Evolutionary conservation across 2,113 vertebrate genomes (phyloP).

Genomic region (Vulpes ferrilata): DNA sequence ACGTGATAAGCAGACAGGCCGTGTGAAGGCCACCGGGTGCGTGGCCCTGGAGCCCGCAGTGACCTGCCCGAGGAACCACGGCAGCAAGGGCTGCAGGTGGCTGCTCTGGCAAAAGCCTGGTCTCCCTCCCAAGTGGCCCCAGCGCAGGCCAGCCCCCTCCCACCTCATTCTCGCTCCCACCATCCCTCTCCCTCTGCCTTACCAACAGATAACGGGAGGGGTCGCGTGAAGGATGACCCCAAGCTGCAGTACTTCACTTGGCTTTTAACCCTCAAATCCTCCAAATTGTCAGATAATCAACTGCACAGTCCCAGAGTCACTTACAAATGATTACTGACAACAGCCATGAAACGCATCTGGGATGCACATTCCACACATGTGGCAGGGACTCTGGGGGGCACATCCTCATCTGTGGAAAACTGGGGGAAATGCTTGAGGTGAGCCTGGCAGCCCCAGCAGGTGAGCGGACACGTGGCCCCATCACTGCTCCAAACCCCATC

Average conservation of each 20-base stretch:
- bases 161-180: background rate
- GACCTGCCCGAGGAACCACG: background rate
- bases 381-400: background rate
- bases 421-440: background rate
- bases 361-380: background rate
- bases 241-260: background rate
- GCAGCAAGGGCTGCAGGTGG: too few species aligned
- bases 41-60: background rate
- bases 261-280: background rate
- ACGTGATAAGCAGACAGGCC: background rate
- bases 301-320: fast-evolving
- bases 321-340: background rate
- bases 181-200: background rate
- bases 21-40: fast-evolving
- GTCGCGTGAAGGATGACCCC: background rate
- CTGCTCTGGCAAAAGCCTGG: background rate
- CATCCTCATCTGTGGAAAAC: too few species aligned
- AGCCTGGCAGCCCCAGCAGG: background rate
- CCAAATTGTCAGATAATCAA: background rate
- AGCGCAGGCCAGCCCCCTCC: background rate
- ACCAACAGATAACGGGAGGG: background rate
- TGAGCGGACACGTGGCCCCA: fast-evolving
- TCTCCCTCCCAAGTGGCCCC: background rate
- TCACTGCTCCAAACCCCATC: background rate
- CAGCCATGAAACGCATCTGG: background rate